Conservation (phyloP, 2,888 invertebrate genomes). For the Cantharis nigra region DNA sequence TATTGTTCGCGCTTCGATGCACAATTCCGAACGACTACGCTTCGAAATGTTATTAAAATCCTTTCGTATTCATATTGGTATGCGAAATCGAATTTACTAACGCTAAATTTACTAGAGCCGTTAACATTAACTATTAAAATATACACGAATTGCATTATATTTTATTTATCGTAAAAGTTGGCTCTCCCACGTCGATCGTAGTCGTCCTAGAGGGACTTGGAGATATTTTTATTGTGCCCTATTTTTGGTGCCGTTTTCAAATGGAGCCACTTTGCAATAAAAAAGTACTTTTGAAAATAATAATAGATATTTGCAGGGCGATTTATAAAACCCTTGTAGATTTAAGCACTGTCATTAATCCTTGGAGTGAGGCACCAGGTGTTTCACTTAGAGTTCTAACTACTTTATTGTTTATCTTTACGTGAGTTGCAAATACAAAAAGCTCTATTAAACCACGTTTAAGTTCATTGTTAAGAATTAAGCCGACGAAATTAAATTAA, state of each 20-base stretch:
- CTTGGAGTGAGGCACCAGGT: constrained; percentile 15
- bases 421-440: constrained; percentile 2
- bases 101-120: neutral
- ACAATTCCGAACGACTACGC: neutral
- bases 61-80: neutral
- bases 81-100: neutral
- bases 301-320: neutral
- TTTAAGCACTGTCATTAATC: constrained; percentile 15
- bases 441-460: neutral
- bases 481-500: neutral
- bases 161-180: neutral
- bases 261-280: neutral
- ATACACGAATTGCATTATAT: neutral
- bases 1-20: neutral
- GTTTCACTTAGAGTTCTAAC: constrained; percentile 10
- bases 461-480: neutral
- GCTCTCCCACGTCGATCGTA: neutral
- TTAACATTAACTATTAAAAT: neutral
- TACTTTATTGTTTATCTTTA: constrained; percentile 6
- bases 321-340: constrained; percentile 6
- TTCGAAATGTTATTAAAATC: neutral
- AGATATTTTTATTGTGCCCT: neutral
- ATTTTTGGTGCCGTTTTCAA: neutral
- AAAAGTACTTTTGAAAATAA: constrained; percentile 1
- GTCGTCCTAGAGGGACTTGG: neutral